phyloP scores from a whole-genome alignment of 2,797 vertebrate genomes.

The Morus bassanus region DNA sequence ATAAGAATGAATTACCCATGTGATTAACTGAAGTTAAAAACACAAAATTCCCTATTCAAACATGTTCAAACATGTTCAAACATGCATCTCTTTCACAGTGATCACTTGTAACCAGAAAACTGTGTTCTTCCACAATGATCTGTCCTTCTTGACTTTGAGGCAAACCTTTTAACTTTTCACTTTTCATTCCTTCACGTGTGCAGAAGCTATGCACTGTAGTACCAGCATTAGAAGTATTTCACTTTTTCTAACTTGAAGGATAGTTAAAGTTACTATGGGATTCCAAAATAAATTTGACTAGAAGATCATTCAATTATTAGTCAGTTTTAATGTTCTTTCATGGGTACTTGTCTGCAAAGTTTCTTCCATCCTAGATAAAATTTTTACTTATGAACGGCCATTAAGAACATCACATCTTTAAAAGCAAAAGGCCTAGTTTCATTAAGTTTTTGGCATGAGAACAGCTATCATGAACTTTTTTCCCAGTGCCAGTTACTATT shows the following conservation, averaged over 20 bases:
- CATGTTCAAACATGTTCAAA: background rate
- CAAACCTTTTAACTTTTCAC: background rate
- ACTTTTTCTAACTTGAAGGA: background rate
- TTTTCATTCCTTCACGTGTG: background rate
- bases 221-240: background rate
- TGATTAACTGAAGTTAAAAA: background rate
- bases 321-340: background rate
- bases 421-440: background rate
- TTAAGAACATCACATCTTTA: background rate
- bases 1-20: background rate
- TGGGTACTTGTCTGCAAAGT: background rate
- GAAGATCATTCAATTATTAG: background rate
- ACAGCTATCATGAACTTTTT: background rate
- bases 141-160: background rate
- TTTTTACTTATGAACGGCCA: background rate
- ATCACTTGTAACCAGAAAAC: background rate
- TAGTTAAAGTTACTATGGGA: background rate
- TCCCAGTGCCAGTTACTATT: background rate
- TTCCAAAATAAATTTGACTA: background rate
- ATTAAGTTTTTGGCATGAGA: background rate
- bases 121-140: fast-evolving
- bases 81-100: background rate
- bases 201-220: background rate
- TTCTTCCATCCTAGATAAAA: background rate
- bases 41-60: background rate